Conservation (phyloP, 2,113 vertebrate species). For the Callopanchax toddi region DNA sequence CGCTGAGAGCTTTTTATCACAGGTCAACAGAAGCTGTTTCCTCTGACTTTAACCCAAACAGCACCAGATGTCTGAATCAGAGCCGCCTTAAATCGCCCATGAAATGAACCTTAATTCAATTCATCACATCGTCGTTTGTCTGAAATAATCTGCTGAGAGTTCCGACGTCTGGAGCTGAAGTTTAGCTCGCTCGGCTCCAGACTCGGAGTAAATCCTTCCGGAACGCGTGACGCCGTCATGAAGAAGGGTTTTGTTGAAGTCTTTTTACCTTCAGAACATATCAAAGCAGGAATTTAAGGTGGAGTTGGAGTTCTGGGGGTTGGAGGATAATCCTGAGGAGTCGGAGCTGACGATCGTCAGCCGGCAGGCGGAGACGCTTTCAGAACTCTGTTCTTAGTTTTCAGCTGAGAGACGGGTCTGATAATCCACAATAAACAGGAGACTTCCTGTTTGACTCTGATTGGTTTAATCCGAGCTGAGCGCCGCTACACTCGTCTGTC, state of each 20-base stretch:
- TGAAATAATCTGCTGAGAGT: slow-evolving; percentile 2
- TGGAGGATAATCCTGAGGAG: slow-evolving; percentile 53
- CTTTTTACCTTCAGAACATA: slow-evolving; percentile 34
- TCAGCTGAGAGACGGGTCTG: slow-evolving; percentile 11
- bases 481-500: slow-evolving; percentile 37
- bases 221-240: slow-evolving; percentile 1
- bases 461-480: slow-evolving; percentile 31
- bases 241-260: slow-evolving; percentile 31
- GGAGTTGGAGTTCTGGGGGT: slow-evolving; percentile 39
- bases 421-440: slow-evolving; percentile 58
- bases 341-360: slow-evolving; percentile 26
- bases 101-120: slow-evolving; percentile 24
- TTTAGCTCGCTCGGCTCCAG: background rate
- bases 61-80: slow-evolving; percentile 8
- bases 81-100: slow-evolving; percentile 21
- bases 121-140: slow-evolving; percentile 1
- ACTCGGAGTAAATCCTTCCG: slow-evolving; percentile 17
- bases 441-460: slow-evolving; percentile 39
- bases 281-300: slow-evolving; percentile 32
- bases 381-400: background rate
- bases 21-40: background rate
- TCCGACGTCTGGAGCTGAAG: slow-evolving; percentile 9
- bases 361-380: slow-evolving; percentile 15
- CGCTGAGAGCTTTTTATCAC: too few relatives aligned
- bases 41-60: slow-evolving; percentile 2